Percentiles rank a stretch among this genome's conserved stretches.
phyloP scores from a whole-genome alignment of 2,888 invertebrate genomes.

The Calameuta pallipes region DNA sequence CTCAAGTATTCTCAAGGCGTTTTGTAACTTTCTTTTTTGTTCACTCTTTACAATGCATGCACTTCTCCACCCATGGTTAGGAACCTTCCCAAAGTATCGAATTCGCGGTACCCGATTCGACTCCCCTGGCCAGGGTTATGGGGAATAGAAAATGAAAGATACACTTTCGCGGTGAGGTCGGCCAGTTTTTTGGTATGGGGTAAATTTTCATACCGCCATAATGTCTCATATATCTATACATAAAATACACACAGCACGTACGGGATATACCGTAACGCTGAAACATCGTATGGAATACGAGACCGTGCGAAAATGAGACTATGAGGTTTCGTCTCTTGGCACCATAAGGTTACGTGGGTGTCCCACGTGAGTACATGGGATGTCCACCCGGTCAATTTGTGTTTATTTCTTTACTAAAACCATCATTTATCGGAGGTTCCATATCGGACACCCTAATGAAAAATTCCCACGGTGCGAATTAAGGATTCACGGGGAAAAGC shows the following conservation, averaged over 20 bases:
- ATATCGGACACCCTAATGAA: neutral
- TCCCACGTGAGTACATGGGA: neutral
- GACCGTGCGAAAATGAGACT: neutral
- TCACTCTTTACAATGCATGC: neutral
- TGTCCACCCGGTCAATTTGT: neutral
- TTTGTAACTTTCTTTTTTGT: neutral
- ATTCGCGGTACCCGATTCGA: neutral
- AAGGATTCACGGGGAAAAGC: slow-evolving; percentile 59
- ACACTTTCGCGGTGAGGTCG: neutral
- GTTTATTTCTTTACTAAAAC: neutral
- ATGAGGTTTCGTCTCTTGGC: neutral
- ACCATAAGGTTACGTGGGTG: neutral
- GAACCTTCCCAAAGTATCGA: neutral
- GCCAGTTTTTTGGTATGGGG: neutral
- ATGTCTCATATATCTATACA: neutral
- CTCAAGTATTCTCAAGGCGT: neutral
- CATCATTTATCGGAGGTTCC: neutral
- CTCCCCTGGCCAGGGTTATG: neutral
- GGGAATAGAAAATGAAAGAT: neutral
- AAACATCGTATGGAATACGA: neutral
- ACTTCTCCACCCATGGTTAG: neutral
- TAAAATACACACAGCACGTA: neutral
- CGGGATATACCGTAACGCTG: neutral
- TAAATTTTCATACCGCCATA: neutral
- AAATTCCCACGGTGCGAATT: slow-evolving; percentile 61